Conservation (phyloP, 92 coral and sea anemone genomes). For the Parazoanthus swiftii region DNA sequence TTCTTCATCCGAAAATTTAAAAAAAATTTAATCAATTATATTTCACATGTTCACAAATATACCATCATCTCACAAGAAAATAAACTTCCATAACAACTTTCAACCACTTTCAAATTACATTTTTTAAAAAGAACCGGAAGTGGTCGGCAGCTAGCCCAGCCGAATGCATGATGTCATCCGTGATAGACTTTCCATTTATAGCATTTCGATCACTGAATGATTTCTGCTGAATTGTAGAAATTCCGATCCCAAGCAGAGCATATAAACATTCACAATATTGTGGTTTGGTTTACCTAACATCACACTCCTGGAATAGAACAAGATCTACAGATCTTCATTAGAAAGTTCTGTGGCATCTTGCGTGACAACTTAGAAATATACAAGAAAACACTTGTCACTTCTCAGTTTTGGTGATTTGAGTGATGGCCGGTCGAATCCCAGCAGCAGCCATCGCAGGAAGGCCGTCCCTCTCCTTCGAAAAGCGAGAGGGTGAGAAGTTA, state of each 20-base stretch:
- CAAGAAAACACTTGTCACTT: background rate
- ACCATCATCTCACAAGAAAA: background rate
- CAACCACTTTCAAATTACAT: background rate
- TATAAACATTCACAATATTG: background rate
- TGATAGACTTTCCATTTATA: conserved; percentile 14
- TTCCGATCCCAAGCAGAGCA: background rate
- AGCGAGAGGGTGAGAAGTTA: conserved; percentile 30
- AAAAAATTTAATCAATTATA: no score
- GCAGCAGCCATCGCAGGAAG: conserved; percentile 39
- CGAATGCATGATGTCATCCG: conserved; percentile 18
- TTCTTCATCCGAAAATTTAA: background rate
- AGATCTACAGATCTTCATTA: background rate
- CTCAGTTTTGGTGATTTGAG: no score
- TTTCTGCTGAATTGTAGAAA: background rate
- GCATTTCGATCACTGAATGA: background rate
- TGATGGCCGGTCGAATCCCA: conserved; percentile 23
- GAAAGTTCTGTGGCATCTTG: background rate
- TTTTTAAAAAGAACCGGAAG: background rate
- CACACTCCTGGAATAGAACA: background rate
- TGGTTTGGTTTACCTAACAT: background rate
- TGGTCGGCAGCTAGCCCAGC: background rate
- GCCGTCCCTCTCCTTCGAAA: conserved; percentile 29
- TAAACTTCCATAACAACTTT: background rate
- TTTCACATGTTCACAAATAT: no score
- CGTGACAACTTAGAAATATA: background rate